These are phyloP conservation scores for Artemisiospiza belli DNA, from an alignment of 2,113 vertebrate species.

Conservation along the genomic window DNA sequence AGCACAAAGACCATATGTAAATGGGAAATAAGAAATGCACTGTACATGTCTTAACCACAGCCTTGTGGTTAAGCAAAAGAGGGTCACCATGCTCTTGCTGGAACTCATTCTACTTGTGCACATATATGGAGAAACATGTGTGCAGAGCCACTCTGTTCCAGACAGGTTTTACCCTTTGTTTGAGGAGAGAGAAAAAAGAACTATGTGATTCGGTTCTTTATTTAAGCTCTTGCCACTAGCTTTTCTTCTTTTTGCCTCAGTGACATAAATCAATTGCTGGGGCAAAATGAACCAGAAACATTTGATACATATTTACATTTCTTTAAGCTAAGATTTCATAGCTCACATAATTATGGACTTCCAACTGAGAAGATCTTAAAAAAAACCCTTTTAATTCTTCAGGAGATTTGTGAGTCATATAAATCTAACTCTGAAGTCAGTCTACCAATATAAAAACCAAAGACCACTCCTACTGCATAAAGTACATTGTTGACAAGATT, in stretches of 20 bases:
- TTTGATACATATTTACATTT: not conserved
- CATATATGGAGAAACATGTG: not conserved
- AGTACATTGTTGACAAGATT: not conserved
- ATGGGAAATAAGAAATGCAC: not conserved
- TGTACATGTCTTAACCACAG: not conserved
- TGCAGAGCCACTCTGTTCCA: not conserved
- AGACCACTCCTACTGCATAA: not conserved
- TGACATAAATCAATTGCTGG: not conserved
- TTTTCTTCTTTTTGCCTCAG: not conserved
- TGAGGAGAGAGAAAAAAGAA: not conserved
- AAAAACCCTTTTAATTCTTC: not conserved
- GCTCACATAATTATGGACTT: not conserved
- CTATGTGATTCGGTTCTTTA: not conserved
- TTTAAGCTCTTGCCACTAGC: not conserved
- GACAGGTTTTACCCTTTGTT: not conserved
- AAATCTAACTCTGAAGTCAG: not conserved
- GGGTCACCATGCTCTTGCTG: not conserved
- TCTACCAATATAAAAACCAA: not conserved
- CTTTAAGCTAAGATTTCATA: not conserved
- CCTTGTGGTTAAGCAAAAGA: not conserved
- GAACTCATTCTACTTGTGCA: not conserved
- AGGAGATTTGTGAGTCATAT: not conserved
- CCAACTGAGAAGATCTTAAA: not conserved
- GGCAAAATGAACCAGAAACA: not conserved
- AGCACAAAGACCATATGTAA: not conserved